These are phyloP conservation scores for Abscondita cerata DNA, from an alignment of 2,888 invertebrate species.

Conservation along the genomic window DNA sequence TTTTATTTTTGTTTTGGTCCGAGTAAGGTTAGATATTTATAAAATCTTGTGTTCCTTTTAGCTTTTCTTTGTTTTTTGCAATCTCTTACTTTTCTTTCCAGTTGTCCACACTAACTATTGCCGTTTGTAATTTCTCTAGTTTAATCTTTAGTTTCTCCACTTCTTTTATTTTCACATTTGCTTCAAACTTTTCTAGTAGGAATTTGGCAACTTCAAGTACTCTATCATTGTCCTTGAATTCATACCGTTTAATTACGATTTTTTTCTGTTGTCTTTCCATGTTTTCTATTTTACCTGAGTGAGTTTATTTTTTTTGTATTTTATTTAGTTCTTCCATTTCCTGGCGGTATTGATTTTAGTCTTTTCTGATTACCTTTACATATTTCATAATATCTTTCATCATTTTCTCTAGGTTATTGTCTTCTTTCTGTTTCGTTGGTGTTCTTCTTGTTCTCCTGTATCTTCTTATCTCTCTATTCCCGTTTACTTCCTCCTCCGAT, in stretches of 20 bases:
- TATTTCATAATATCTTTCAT: conserved; percentile 4
- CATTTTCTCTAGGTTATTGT: conserved; percentile 1
- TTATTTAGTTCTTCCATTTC: conserved; percentile 1
- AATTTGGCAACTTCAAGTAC: conserved; percentile 3
- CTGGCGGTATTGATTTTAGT: neutral
- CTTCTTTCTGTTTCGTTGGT: neutral
- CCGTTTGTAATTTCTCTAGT: conserved; percentile 2
- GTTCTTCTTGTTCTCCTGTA: too few species aligned
- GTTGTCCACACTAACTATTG: neutral
- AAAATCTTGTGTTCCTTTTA: neutral
- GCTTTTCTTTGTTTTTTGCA: conserved; percentile 4
- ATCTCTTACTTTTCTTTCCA: conserved; percentile 3
- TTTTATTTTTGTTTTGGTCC: too few species aligned
- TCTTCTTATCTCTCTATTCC: too few species aligned
- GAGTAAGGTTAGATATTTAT: neutral
- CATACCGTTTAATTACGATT: neutral
- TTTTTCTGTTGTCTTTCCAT: conserved; percentile 4
- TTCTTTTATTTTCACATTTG: neutral
- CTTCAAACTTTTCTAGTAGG: neutral
- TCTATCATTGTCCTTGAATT: neutral
- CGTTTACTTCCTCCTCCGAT: too few species aligned
- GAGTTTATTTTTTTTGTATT: neutral
- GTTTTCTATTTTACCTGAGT: neutral
- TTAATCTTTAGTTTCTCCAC: conserved; percentile 8
- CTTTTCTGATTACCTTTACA: conserved; percentile 3